These are phyloP conservation scores for Cricetomys ansorgei DNA, from an alignment of 2,113 vertebrate genomes.

Conservation along the genomic window DNA sequence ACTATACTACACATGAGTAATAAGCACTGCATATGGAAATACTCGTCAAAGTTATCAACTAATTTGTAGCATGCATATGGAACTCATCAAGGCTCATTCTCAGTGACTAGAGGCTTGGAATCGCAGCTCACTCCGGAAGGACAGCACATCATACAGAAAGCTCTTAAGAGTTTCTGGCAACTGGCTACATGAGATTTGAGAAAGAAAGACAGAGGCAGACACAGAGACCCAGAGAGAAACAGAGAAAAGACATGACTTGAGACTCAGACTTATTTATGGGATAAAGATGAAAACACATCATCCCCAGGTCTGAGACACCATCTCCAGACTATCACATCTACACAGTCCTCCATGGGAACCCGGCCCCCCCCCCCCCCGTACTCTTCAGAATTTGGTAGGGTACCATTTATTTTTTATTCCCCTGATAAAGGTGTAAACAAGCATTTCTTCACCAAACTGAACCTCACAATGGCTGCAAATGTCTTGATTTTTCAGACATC, in stretches of 20 bases:
- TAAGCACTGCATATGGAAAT: neutral
- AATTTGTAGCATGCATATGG: slow-evolving; percentile 44
- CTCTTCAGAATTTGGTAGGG: neutral
- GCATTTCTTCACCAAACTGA: slow-evolving; percentile 35
- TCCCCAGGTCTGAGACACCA: neutral
- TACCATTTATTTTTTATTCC: neutral
- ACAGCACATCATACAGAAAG: neutral
- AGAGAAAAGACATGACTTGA: slow-evolving; percentile 23
- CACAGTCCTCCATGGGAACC: neutral
- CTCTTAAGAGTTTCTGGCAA: neutral
- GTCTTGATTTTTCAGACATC: neutral
- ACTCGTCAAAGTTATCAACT: neutral
- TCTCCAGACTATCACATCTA: neutral
- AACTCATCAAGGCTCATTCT: slow-evolving; percentile 33
- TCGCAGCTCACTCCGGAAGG: neutral
- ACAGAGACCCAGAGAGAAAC: neutral
- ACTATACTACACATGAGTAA: neutral
- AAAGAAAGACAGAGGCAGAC: neutral
- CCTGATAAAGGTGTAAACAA: neutral
- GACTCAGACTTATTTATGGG: slow-evolving; percentile 36
- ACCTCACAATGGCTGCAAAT: neutral
- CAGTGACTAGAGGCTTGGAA: neutral
- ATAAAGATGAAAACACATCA: neutral
- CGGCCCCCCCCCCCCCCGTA: too few relatives aligned
- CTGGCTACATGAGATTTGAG: neutral